Evolutionary conservation across 23 tunicate genomes (phyloP), one percentile per base, ranked within the genome.

Genomic region (Aplidium turbinatum): DNA sequence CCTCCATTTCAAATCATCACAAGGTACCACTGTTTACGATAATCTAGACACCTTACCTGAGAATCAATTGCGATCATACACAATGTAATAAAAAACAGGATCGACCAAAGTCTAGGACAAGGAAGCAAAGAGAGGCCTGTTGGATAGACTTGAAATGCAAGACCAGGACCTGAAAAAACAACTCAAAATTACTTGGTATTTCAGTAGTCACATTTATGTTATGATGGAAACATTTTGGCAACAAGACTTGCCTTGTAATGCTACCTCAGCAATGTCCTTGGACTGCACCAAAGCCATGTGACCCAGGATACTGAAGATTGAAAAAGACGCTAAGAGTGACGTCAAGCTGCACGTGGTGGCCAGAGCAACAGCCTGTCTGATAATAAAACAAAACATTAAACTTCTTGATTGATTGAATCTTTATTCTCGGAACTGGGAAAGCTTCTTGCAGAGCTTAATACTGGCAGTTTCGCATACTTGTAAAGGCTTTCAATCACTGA

Each of bases 41-140:
- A n/a, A n/a, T n/a, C n/a, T n/a, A n/a, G n/a, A n/a, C n/a, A 61
- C 11, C 35, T 31, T 19, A 87, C 85, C 81, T 87, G 95, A 7
- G 95, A 73, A 46, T 87, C 95, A 52, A 87, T 55, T 31, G 88
- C 95, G n/a, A 87, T 83, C 82, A 87, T 35, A 35, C 82, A 70
- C n/a, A 87, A 61, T 16, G 86, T 87, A 21, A 57, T 71, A 48
- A 87, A 87, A 39, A 87, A 87, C 25, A 74, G 62, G 3, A 67
- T 60, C 18, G 95, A 78, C 95, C 95, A 87, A 7, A 87, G 28
- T 62, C 75, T 68, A 16, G 95, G 88, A 31, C 28, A 28, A 1
- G 95, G 95, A 25, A 87, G 52, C 9, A 87, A 88, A 18, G 84
- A 63, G 9, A 87, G 56, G 4, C 88, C 95, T 42, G 77, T 67